Conservation (phyloP, 2,888 invertebrate species). For the Cataglyphis albicans region DNA sequence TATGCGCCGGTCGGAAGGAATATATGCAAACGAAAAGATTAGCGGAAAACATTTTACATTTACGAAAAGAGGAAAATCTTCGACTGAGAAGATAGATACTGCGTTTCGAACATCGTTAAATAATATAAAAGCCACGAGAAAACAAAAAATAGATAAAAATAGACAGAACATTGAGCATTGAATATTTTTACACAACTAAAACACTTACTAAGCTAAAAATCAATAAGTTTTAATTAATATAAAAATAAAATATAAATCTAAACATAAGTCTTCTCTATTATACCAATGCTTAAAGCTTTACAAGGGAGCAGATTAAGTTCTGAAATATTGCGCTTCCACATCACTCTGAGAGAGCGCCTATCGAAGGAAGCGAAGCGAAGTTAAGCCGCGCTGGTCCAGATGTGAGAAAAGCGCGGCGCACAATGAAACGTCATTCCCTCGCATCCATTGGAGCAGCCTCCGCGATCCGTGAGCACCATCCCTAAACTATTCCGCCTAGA, state of each 20-base stretch:
- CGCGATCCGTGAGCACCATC: slow-evolving; percentile 73
- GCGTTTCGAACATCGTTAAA: background rate
- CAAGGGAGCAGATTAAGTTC: background rate
- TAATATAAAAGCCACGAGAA: background rate
- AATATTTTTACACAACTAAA: background rate
- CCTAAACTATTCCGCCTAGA: slow-evolving; percentile 76
- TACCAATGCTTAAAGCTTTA: background rate
- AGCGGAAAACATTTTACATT: slow-evolving; percentile 71
- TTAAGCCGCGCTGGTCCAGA: slow-evolving; percentile 75
- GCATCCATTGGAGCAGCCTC: slow-evolving; percentile 69
- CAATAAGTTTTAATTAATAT: background rate
- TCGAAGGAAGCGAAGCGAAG: slow-evolving; percentile 3
- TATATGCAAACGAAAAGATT: slow-evolving; percentile 64
- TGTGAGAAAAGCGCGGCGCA: slow-evolving; percentile 79
- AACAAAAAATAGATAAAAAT: background rate
- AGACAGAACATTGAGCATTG: background rate
- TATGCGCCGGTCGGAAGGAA: background rate
- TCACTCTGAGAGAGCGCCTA: background rate
- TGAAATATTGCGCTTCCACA: slow-evolving; percentile 13
- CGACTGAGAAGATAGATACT: background rate
- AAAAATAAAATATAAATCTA: no score
- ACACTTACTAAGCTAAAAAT: background rate
- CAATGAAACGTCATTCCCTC: slow-evolving; percentile 82
- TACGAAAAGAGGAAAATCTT: slow-evolving; percentile 46
- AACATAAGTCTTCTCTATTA: background rate